A percentile compares a stretch with the other conserved stretches of the same genome.
Evolutionary conservation across 2,797 vertebrate species (phyloP).

Genomic region (Neosilurus hyrtlii): DNA sequence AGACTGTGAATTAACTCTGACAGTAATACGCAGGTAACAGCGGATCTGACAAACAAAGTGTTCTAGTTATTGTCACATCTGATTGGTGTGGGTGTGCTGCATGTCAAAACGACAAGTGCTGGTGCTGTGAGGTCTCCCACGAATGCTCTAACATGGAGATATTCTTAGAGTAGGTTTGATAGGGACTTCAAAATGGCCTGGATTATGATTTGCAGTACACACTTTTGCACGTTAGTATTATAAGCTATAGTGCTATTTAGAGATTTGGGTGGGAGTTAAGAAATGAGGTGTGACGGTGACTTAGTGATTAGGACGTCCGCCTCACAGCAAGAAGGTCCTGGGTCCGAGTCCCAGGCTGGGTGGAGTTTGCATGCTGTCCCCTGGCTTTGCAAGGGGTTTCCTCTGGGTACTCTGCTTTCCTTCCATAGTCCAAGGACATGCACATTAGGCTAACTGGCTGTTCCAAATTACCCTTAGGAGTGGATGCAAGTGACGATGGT

Average conservation of each 20-base stretch:
- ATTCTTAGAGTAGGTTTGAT: not conserved
- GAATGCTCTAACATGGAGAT: not conserved
- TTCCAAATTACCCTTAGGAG: too few relatives aligned
- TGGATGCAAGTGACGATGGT: too few relatives aligned
- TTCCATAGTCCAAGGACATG: too few relatives aligned
- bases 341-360: too few relatives aligned
- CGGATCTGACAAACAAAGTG: conserved; percentile 57
- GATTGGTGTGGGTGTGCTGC: conserved; percentile 55
- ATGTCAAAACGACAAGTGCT: conserved; percentile 47
- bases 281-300: not conserved
- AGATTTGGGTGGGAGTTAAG: not conserved
- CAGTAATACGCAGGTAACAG: conserved; percentile 40
- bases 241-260: not conserved
- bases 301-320: too few relatives aligned
- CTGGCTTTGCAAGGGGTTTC: too few relatives aligned
- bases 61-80: conserved; percentile 76
- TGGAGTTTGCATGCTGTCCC: not conserved
- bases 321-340: too few relatives aligned
- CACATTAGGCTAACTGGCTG: too few relatives aligned
- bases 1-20: conserved; percentile 13
- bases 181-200: not conserved
- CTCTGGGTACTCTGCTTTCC: too few relatives aligned
- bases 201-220: too few relatives aligned
- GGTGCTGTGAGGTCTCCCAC: conserved; percentile 5
- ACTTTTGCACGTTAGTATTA: not conserved